Evolutionary conservation across 2,113 vertebrate genomes (phyloP).

Genomic region (Alouatta palliata): DNA sequence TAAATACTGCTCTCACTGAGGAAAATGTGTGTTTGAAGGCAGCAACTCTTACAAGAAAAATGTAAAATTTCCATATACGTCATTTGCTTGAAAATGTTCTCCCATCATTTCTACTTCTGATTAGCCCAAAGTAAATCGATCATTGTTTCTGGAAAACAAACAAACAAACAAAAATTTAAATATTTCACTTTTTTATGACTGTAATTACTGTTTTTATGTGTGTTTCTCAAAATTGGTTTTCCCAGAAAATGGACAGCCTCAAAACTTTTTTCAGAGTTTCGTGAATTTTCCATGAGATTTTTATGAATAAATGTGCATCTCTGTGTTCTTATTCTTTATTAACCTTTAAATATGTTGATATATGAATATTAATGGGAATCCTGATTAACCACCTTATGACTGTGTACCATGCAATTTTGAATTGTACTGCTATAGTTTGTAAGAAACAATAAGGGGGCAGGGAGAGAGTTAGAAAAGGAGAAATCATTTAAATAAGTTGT

Average conservation of each 20-base stretch:
- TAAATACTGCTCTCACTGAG: not conserved
- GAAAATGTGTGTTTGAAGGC: not conserved
- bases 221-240: not conserved
- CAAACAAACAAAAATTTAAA: not conserved
- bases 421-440: not conserved
- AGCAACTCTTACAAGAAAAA: not conserved
- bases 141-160: not conserved
- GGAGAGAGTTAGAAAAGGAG: not conserved
- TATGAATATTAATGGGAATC: not conserved
- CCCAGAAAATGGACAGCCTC: not conserved
- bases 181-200: not conserved
- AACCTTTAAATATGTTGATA: not conserved
- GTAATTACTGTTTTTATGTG: not conserved
- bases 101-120: not conserved
- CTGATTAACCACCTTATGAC: not conserved
- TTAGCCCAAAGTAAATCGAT: not conserved
- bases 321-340: not conserved
- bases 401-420: not conserved
- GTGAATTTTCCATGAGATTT: not conserved
- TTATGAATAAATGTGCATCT: not conserved
- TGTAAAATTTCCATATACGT: not conserved
- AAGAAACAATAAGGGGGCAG: not conserved
- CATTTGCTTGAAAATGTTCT: not conserved
- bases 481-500: not conserved
- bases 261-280: accelerated